These are phyloP conservation scores for Sphenopsis melanotis DNA, from an alignment of 2,797 vertebrate species.

Conservation along the genomic window DNA sequence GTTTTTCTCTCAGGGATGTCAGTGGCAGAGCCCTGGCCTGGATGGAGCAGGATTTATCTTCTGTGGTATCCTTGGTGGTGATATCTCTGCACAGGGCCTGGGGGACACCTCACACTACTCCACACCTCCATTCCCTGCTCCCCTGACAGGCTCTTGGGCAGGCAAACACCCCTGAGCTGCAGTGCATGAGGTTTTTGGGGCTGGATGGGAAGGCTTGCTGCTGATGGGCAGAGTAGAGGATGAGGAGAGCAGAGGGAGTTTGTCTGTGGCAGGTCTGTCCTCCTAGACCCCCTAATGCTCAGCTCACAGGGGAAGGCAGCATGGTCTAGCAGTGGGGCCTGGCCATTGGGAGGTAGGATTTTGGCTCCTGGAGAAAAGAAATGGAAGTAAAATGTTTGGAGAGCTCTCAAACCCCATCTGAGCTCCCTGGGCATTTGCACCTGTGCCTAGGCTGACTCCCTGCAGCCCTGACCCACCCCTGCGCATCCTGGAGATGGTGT, in stretches of 20 bases:
- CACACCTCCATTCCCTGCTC: neutral
- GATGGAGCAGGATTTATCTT: neutral
- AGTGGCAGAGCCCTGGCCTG: neutral
- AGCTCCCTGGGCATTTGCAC: neutral
- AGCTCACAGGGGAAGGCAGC: neutral
- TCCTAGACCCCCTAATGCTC: neutral
- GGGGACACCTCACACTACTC: neutral
- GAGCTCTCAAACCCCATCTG: neutral
- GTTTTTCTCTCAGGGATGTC: neutral
- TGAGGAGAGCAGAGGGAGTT: neutral
- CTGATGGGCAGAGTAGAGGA: neutral
- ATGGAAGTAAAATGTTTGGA: neutral
- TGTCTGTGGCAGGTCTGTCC: neutral
- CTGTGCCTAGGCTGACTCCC: neutral
- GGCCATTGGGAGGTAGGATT: neutral
- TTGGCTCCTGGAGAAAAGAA: neutral
- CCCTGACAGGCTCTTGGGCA: rapidly evolving
- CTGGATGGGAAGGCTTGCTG: neutral
- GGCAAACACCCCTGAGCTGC: neutral
- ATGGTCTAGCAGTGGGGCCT: neutral
- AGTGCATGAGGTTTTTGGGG: neutral
- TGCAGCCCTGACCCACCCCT: neutral
- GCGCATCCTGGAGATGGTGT: neutral
- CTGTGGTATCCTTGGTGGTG: neutral
- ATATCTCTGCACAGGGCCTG: neutral